Evolutionary conservation across 2,113 vertebrate genomes (phyloP), one percentile per base, ranked within the genome.

Genomic region (Brienomyrus longianalis): DNA sequence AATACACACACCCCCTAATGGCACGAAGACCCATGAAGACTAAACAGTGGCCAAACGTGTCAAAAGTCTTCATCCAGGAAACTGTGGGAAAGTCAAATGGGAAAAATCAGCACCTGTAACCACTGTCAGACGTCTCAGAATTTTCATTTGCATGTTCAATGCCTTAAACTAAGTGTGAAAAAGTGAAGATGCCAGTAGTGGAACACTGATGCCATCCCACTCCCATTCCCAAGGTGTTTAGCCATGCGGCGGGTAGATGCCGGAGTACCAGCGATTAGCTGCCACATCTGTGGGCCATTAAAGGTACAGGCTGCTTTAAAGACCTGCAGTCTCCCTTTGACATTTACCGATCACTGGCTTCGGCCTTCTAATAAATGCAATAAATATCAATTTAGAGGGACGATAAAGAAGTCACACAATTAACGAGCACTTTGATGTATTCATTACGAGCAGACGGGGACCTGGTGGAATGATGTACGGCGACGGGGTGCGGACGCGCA

Each of bases 381-480:
- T 83, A 87, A 87, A 87, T 87, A 87, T 59, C 86, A 87, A 48
- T 52, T 54, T 52, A 54, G 15, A 54, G 50, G 70, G 45, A 80
- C 48, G 70, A 74, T 80, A 52, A 83, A 74, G 48, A 51, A 77
- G 23, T 74, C 47, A 70, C 88, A 54, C 48, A 86, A 86, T 86
- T 52, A 86, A 86, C 48, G 70, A 48, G 43, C 17, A 80, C 70
- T 52, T 35, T 77, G 88, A 74, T 51, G 23, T 83, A 51, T 83
- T 51, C 47, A 80, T 89, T 51, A 52, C 9, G 17, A 39, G 54
- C 70, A n/a, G 50, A 88, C 48, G 66, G 47, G 66, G 66, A 52
- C n/a, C 27, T 45, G 66, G 66, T 80, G 13, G 66, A 10, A 39
- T 51, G 50, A 39, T 35, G 52, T 23, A 54, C 27, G 19, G n/a